Conservation (phyloP, 2,113 vertebrate species). For the Gobius niger region DNA sequence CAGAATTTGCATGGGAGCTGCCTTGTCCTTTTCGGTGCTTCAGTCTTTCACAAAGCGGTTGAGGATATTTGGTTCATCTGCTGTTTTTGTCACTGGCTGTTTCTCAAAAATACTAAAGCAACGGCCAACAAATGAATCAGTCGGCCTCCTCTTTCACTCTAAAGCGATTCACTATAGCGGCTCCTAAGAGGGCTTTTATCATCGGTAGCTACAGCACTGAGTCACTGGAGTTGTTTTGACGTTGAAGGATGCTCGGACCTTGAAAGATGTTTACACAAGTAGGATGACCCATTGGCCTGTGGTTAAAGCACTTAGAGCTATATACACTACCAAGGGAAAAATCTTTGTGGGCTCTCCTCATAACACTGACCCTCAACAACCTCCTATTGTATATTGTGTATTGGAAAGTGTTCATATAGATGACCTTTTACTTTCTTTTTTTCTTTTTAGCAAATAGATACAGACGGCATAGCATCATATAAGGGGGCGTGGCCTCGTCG, state of each 20-base stretch:
- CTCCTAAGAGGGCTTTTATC: constrained; percentile 9
- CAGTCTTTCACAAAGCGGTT: constrained; percentile 8
- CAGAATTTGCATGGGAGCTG: background rate
- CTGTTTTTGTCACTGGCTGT: constrained; percentile 7
- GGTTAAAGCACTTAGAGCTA: constrained; percentile 14
- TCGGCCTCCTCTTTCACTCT: constrained; percentile 3
- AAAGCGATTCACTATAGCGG: constrained; percentile 4
- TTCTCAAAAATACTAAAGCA: constrained; percentile 12
- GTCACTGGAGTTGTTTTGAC: constrained; percentile 18
- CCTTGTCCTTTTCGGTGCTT: constrained; percentile 3
- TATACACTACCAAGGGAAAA: constrained; percentile 8
- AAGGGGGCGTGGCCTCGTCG: no score
- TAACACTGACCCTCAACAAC: background rate
- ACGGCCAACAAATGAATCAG: constrained; percentile 26
- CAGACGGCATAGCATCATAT: no score
- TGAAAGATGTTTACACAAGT: constrained; percentile 28
- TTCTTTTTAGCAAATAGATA: no score
- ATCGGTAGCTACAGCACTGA: background rate
- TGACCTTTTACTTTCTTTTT: no score
- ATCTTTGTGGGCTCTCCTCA: background rate
- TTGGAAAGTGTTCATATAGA: no score
- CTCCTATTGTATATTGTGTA: no score
- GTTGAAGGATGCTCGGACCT: constrained; percentile 23
- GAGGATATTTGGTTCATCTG: constrained; percentile 16
- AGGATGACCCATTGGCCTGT: constrained; percentile 6